Percentiles rank a stretch among this genome's conserved stretches.
phyloP scores from a whole-genome alignment of 2,113 vertebrate species.

The Gasterosteus nipponicus region DNA sequence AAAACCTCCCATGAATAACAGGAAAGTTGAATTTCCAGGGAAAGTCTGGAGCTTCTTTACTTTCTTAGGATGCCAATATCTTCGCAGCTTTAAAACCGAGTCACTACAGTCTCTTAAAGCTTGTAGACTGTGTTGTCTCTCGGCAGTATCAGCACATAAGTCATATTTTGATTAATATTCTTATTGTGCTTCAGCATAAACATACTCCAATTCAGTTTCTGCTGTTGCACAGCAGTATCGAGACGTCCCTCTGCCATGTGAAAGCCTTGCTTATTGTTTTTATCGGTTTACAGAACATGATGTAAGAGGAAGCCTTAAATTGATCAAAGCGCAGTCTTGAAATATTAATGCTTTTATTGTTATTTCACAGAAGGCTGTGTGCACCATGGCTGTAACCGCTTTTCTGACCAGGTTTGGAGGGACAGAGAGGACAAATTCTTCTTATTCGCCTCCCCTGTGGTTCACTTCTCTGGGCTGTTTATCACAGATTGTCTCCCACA shows the following conservation, averaged over 20 bases:
- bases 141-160: too few species aligned
- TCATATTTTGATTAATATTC: not conserved
- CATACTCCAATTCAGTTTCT: not conserved
- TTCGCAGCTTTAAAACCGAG: too few species aligned
- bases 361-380: constrained; percentile 42
- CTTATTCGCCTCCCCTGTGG: not conserved
- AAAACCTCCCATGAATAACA: not conserved
- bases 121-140: too few species aligned
- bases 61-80: too few species aligned
- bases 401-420: constrained; percentile 51
- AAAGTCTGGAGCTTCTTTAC: too few species aligned
- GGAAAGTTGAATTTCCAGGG: too few species aligned
- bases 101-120: too few species aligned
- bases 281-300: constrained; percentile 12
- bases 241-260: not conserved
- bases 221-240: not conserved
- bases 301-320: constrained; percentile 34
- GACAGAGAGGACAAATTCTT: constrained; percentile 15
- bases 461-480: constrained; percentile 1
- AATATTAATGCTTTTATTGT: constrained; percentile 54
- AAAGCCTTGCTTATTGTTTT: constrained; percentile 1
- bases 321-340: constrained; percentile 27
- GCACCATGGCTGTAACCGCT: constrained; percentile 20
- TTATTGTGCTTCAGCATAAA: not conserved
- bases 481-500: constrained; percentile 16